These are phyloP conservation scores for Ceratoteleas bidentatus DNA, from an alignment of 1,140 invertebrate species.

Conservation along the genomic window DNA sequence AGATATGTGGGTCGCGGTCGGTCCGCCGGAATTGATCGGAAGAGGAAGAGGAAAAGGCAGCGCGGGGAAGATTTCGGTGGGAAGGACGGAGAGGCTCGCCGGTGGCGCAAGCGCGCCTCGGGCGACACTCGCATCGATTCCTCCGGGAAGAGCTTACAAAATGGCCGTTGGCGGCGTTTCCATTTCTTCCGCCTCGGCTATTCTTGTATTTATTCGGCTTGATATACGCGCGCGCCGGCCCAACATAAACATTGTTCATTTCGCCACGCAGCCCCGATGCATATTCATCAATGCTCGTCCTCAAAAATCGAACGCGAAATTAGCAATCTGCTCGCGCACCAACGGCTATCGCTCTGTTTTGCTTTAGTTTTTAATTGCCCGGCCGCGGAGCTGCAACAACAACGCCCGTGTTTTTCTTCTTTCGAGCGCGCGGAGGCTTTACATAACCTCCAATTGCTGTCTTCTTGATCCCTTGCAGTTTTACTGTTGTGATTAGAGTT, in stretches of 20 bases:
- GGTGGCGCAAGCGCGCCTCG: constrained; percentile 80
- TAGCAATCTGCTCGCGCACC: not conserved
- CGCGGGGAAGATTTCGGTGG: constrained; percentile 61
- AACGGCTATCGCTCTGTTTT: not conserved
- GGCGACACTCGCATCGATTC: constrained; percentile 82
- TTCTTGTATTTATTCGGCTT: constrained; percentile 65
- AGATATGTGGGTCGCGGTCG: constrained; percentile 28
- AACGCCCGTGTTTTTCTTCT: no score
- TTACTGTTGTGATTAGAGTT: no score
- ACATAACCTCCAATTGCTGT: no score
- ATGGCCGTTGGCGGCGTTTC: constrained; percentile 79
- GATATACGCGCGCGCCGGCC: constrained; percentile 1
- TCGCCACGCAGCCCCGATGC: constrained; percentile 13
- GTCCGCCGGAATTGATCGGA: constrained; percentile 59
- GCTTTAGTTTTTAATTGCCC: not conserved
- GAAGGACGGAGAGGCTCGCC: constrained; percentile 72
- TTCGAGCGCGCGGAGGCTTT: no score
- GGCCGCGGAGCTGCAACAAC: no score
- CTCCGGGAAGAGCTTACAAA: constrained; percentile 82
- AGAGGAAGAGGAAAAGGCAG: constrained; percentile 45
- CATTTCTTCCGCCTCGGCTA: constrained; percentile 76
- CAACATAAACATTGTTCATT: constrained; percentile 41
- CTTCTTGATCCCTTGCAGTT: no score
- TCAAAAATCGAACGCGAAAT: constrained; percentile 13
- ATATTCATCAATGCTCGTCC: constrained; percentile 21